Conservation (phyloP, 2,888 invertebrate genomes). For the Cheilosia impressa region DNA sequence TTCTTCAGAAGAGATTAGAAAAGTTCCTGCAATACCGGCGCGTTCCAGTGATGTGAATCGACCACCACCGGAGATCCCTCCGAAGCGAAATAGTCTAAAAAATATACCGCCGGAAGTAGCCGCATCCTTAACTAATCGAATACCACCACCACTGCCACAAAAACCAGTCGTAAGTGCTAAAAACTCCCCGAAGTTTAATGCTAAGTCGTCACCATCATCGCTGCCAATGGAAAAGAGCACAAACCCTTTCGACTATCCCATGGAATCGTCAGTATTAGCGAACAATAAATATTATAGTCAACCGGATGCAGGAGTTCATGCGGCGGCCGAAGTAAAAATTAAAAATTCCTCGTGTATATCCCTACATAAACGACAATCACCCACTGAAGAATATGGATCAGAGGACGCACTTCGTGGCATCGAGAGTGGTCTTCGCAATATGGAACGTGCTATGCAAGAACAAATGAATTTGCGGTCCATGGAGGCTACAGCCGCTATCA, state of each 20-base stretch:
- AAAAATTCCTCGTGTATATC: slow-evolving; percentile 55
- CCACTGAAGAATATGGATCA: slow-evolving; percentile 83
- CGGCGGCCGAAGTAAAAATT: slow-evolving; percentile 46
- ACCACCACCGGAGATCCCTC: slow-evolving; percentile 83
- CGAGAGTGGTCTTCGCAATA: slow-evolving; percentile 83
- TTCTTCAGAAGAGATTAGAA: slow-evolving; percentile 76
- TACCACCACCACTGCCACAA: slow-evolving; percentile 82
- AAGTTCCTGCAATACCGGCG: slow-evolving; percentile 83
- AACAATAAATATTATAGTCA: slow-evolving; percentile 40
- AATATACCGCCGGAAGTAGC: slow-evolving; percentile 79
- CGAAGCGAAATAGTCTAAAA: slow-evolving; percentile 82
- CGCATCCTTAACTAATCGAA: slow-evolving; percentile 68
- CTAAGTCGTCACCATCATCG: slow-evolving; percentile 78
- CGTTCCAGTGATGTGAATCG: slow-evolving; percentile 80
- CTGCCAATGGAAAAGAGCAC: slow-evolving; percentile 81
- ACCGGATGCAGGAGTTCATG: slow-evolving; percentile 20
- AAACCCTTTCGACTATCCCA: slow-evolving; percentile 80
- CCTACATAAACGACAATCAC: slow-evolving; percentile 76
- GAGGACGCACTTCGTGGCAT: slow-evolving; percentile 83
- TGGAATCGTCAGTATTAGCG: slow-evolving; percentile 31
- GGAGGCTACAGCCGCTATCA: slow-evolving; percentile 79
- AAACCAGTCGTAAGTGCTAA: slow-evolving; percentile 82
- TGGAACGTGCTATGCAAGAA: slow-evolving; percentile 84
- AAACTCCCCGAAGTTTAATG: slow-evolving; percentile 82
- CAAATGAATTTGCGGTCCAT: slow-evolving; percentile 83